Evolutionary conservation across 2,113 vertebrate genomes (phyloP).

Genomic region (Psephotus haematonotus): DNA sequence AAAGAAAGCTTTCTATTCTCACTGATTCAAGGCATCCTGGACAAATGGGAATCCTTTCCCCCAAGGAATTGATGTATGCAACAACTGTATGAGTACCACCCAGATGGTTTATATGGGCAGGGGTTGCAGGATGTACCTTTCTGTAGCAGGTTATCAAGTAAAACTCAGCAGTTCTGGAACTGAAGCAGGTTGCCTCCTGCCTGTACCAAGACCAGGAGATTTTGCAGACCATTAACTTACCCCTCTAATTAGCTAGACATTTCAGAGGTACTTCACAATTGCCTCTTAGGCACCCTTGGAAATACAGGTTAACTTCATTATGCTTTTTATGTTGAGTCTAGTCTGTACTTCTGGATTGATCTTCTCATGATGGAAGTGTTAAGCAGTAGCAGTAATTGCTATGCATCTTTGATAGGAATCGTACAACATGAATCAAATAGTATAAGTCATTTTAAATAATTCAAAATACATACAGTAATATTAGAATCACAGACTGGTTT

Average conservation of each 20-base stretch:
- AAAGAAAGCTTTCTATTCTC: not conserved
- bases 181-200: not conserved
- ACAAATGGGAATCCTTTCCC: not conserved
- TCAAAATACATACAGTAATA: not conserved
- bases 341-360: not conserved
- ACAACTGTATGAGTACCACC: not conserved
- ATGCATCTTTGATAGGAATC: not conserved
- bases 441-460: not conserved
- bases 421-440: not conserved
- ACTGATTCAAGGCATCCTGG: not conserved
- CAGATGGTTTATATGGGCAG: not conserved
- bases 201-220: not conserved
- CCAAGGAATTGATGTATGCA: not conserved
- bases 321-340: not conserved
- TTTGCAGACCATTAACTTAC: slow-evolving; percentile 7
- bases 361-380: not conserved
- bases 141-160: not conserved
- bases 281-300: slow-evolving; percentile 12
- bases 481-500: not conserved
- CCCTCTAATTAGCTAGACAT: not conserved
- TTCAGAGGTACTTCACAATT: slow-evolving; percentile 1
- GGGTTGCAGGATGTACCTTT: not conserved
- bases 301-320: not conserved
- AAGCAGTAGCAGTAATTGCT: not conserved
- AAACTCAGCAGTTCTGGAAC: not conserved